Conservation (phyloP, 2,888 invertebrate genomes). For the Apamea anceps region DNA sequence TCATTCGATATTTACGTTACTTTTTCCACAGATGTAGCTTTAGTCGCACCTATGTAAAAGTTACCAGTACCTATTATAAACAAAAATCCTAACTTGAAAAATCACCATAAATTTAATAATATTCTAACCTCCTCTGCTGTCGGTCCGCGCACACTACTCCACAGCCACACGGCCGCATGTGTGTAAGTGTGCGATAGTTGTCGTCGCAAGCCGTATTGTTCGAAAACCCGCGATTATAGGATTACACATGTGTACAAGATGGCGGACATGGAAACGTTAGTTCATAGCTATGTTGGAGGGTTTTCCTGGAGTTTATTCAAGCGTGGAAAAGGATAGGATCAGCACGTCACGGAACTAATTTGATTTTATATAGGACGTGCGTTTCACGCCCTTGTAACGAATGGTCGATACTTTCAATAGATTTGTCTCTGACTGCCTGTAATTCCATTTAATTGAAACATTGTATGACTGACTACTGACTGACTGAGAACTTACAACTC, state of each 20-base stretch:
- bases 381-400: background rate
- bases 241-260: slow-evolving; percentile 36
- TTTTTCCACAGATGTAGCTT: too few species aligned
- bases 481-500: too few species aligned
- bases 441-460: background rate
- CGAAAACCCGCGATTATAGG: slow-evolving; percentile 14
- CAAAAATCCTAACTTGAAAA: background rate
- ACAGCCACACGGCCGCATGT: background rate
- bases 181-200: slow-evolving; percentile 13
- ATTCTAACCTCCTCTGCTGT: background rate
- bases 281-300: slow-evolving; percentile 22
- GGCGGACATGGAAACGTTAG: slow-evolving; percentile 25
- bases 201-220: slow-evolving; percentile 18
- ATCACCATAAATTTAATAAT: background rate
- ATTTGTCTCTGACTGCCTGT: background rate
- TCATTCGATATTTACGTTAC: too few species aligned
- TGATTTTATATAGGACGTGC: background rate
- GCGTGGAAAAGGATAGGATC: background rate
- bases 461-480: too few species aligned
- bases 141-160: slow-evolving; percentile 10
- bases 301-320: slow-evolving; percentile 15
- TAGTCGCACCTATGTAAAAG: too few species aligned
- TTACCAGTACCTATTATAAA: background rate
- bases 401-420: background rate
- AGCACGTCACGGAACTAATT: background rate